phyloP scores from a whole-genome alignment of 1,140 invertebrate genomes.

The Pentalonia nigronervosa region DNA sequence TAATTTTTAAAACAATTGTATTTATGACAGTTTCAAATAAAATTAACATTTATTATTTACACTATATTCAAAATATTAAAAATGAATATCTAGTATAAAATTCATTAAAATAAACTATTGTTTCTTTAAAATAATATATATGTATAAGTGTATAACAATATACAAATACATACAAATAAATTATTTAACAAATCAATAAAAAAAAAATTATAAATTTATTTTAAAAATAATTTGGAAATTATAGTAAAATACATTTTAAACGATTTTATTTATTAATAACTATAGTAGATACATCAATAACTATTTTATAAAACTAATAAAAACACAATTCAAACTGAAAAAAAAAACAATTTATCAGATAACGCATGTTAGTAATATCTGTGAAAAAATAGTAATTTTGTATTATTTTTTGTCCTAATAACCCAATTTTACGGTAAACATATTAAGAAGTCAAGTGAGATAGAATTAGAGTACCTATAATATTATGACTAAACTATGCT shows the following conservation, averaged over 20 bases:
- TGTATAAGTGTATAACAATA: neutral
- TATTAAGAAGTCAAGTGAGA: neutral
- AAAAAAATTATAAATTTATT: neutral
- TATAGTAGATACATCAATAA: neutral
- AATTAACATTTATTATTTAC: no score
- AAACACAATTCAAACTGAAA: neutral
- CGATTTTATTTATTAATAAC: neutral
- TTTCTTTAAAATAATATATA: neutral
- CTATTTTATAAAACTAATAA: neutral
- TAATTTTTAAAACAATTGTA: no score
- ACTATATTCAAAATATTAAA: no score
- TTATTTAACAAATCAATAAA: neutral
- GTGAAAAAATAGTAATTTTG: conserved; percentile 14
- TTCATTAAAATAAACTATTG: neutral
- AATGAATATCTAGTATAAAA: no score
- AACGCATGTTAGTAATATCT: neutral
- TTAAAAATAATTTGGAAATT: no score
- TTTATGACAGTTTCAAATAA: no score
- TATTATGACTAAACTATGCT: neutral
- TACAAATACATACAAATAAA: neutral
- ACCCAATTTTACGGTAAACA: conserved; percentile 41
- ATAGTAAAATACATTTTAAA: neutral
- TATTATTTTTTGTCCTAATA: conserved; percentile 17
- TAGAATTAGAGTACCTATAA: neutral
- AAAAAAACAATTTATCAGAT: neutral